These are phyloP conservation scores for Porites cylindrica DNA, from an alignment of 92 coral and sea anemone species.

Conservation along the genomic window DNA sequence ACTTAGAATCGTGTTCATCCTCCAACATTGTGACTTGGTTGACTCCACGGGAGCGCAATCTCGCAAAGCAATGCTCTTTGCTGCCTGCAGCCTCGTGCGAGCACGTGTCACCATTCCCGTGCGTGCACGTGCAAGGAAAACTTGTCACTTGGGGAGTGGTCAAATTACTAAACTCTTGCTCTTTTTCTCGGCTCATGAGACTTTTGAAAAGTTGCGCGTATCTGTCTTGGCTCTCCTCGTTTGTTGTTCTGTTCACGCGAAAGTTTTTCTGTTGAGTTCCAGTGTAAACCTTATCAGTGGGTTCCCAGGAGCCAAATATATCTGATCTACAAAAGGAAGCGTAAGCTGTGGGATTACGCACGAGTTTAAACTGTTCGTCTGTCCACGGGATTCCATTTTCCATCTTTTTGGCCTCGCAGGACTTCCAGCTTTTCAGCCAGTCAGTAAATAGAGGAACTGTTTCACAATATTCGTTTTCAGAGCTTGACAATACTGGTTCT, in stretches of 20 bases:
- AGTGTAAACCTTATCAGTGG: constrained; percentile 61
- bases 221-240: constrained; percentile 53
- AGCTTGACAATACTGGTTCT: not conserved
- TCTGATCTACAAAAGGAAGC: constrained; percentile 75
- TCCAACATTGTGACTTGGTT: not conserved
- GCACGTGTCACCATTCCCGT: not conserved
- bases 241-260: constrained; percentile 6
- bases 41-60: constrained; percentile 34
- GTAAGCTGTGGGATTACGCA: constrained; percentile 77
- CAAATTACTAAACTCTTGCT: not conserved
- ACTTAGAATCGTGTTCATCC: constrained; percentile 14
- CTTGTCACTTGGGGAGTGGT: constrained; percentile 52
- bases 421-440: constrained; percentile 68
- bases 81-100: constrained; percentile 9
- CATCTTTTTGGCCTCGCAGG: constrained; percentile 59
- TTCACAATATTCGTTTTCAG: not conserved
- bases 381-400: constrained; percentile 91
- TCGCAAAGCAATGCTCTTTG: constrained; percentile 28
- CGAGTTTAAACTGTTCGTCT: constrained; percentile 61
- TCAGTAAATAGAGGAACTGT: constrained; percentile 79
- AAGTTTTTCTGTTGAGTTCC: constrained; percentile 1
- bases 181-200: constrained; percentile 38
- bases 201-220: constrained; percentile 60
- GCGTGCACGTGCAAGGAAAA: constrained; percentile 73
- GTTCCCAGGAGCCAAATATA: constrained; percentile 89